These are phyloP conservation scores for Hippocampus abdominalis DNA, from an alignment of 2,113 vertebrate species.

Conservation along the genomic window DNA sequence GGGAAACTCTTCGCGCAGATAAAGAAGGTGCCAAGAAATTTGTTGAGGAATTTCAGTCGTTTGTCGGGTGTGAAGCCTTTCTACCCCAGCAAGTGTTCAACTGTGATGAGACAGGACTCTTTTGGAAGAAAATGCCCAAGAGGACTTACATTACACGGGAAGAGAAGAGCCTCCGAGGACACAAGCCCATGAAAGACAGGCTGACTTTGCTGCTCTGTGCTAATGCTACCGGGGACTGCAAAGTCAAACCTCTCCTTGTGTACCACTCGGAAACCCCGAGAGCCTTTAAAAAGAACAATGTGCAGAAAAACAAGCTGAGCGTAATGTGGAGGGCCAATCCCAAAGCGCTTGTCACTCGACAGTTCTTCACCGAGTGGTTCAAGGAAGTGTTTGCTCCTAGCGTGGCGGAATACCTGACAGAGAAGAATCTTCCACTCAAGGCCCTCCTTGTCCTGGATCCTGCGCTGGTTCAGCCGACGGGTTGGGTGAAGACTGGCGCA, in stretches of 20 bases:
- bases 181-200: conserved; percentile 9
- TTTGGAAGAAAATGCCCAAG: conserved; percentile 10
- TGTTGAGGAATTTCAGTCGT: not conserved
- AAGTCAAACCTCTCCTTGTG: conserved; percentile 7
- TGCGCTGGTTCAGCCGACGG: not conserved
- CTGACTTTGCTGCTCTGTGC: not conserved
- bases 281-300: conserved; percentile 10
- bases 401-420: conserved; percentile 1
- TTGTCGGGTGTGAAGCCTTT: not conserved
- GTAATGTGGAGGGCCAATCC: conserved; percentile 13
- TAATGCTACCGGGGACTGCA: not conserved
- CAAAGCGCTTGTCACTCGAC: not conserved
- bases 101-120: conserved; percentile 8
- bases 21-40: conserved; percentile 5
- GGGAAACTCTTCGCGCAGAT: not conserved
- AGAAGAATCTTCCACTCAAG: conserved; percentile 6
- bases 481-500: conserved; percentile 1
- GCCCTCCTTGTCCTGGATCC: conserved; percentile 5
- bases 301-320: conserved; percentile 6
- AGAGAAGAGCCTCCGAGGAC: not conserved
- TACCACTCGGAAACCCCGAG: not conserved
- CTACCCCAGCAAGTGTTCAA: conserved; percentile 11
- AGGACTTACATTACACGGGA: not conserved
- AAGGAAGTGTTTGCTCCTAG: conserved; percentile 4
- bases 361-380: conserved; percentile 11